These are phyloP conservation scores for Chymomyza caudatula DNA, from an alignment of 2,888 invertebrate species.

Conservation along the genomic window DNA sequence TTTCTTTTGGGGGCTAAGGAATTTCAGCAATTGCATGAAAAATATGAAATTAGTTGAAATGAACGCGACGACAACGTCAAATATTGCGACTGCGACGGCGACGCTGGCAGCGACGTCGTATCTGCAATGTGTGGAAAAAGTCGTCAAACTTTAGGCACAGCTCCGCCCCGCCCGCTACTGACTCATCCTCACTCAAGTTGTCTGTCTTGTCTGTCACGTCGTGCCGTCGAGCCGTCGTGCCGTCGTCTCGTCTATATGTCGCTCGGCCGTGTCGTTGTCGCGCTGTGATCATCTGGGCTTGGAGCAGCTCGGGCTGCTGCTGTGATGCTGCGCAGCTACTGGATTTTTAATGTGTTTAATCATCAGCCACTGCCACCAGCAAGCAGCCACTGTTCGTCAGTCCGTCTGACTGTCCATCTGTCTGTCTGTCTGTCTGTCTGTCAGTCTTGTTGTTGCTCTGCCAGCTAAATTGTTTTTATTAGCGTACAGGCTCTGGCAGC, in stretches of 20 bases:
- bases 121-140: conserved; percentile 47
- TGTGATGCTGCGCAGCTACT: conserved; percentile 65
- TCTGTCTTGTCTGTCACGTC: conserved; percentile 3
- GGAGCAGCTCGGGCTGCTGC: not conserved
- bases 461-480: conserved; percentile 63
- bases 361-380: conserved; percentile 74
- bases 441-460: not conserved
- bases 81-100: no score
- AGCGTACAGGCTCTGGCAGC: conserved; percentile 29
- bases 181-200: not conserved
- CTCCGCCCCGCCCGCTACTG: not conserved
- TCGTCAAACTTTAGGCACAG: conserved; percentile 37
- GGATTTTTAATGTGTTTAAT: conserved; percentile 79
- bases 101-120: not conserved
- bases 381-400: conserved; percentile 37
- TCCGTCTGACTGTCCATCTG: not conserved
- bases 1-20: conserved; percentile 48
- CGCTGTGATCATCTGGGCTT: conserved; percentile 11
- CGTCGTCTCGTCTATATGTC: not conserved
- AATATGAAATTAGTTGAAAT: conserved; percentile 76
- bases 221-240: no score
- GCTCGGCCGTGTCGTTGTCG: conserved; percentile 10
- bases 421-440: not conserved
- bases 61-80: not conserved
- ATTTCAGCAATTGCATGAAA: conserved; percentile 74